These are phyloP conservation scores for Philypnodon macrostomus DNA, from an alignment of 2,797 vertebrate species.

Conservation along the genomic window DNA sequence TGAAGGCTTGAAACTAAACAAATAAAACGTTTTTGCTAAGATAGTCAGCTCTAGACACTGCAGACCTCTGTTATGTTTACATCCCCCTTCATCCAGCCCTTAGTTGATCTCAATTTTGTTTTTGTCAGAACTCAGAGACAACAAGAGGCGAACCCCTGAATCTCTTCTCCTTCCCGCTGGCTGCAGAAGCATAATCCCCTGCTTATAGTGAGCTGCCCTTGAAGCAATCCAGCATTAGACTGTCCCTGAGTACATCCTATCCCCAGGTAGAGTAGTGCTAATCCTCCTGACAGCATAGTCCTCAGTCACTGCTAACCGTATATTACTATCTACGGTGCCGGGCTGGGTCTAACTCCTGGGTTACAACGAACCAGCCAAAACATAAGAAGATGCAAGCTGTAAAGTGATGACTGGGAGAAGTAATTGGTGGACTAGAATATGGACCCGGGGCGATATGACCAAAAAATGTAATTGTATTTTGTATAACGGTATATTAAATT, in stretches of 20 bases:
- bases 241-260: conserved; percentile 62
- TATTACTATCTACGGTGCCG: conserved; percentile 40
- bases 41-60: not conserved
- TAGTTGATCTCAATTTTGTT: conserved; percentile 41
- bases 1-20: too few relatives aligned
- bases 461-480: too few relatives aligned
- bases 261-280: conserved; percentile 65
- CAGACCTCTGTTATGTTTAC: conserved; percentile 16
- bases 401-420: not conserved
- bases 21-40: not conserved
- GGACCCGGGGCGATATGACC: too few relatives aligned
- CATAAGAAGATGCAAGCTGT: not conserved
- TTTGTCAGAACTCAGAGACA: conserved; percentile 46
- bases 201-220: conserved; percentile 63
- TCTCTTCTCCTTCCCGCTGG: conserved; percentile 55
- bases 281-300: conserved; percentile 61
- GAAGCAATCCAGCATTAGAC: conserved; percentile 64
- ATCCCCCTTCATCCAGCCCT: conserved; percentile 26
- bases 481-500: too few relatives aligned
- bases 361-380: conserved; percentile 36
- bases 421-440: too few relatives aligned
- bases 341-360: conserved; percentile 50
- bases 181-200: conserved; percentile 65
- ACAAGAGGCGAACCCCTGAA: conserved; percentile 33
- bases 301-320: conserved; percentile 50